A percentile compares a stretch with the other conserved stretches of the same genome.
Conservation (phyloP, 1,140 invertebrate genomes). For the Cyclargus thomasi region DNA sequence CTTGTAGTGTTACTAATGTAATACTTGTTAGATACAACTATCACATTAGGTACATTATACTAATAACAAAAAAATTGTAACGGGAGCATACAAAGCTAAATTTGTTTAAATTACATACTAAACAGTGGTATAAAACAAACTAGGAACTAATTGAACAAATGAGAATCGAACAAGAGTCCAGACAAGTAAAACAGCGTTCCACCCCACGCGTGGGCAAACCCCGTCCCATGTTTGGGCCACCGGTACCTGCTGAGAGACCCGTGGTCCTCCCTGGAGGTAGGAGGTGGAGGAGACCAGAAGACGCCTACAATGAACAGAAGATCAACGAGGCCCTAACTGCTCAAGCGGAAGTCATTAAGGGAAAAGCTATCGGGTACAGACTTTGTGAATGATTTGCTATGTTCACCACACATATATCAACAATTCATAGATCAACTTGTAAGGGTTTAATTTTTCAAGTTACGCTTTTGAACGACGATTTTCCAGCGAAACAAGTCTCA, state of each 20-base stretch:
- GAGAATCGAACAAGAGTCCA: slow-evolving; percentile 42
- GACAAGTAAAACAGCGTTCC: slow-evolving; percentile 52
- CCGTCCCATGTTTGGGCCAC: slow-evolving; percentile 75
- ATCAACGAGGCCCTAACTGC: slow-evolving; percentile 84
- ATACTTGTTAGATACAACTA: not conserved
- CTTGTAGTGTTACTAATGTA: not conserved
- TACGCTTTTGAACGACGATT: too few species aligned
- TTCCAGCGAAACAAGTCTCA: not conserved
- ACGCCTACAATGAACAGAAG: slow-evolving; percentile 86
- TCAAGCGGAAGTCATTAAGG: slow-evolving; percentile 85
- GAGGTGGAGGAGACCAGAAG: slow-evolving; percentile 83
- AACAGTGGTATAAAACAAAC: slow-evolving; percentile 4
- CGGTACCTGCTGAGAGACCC: slow-evolving; percentile 74
- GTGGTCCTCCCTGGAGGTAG: slow-evolving; percentile 81
- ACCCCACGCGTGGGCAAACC: slow-evolving; percentile 52
- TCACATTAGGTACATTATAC: too few species aligned
- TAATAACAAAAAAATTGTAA: not conserved
- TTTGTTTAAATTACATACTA: not conserved
- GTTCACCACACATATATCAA: not conserved
- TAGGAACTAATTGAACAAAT: slow-evolving; percentile 29
- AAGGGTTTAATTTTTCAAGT: too few species aligned
- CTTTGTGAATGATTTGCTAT: slow-evolving; percentile 10
- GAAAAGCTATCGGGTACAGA: slow-evolving; percentile 82
- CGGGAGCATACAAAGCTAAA: not conserved
- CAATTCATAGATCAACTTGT: too few species aligned